Evolutionary conservation across 1,140 invertebrate genomes (phyloP), one percentile per base, ranked within the genome.

Genomic region (Bombus vancouverensis): DNA sequence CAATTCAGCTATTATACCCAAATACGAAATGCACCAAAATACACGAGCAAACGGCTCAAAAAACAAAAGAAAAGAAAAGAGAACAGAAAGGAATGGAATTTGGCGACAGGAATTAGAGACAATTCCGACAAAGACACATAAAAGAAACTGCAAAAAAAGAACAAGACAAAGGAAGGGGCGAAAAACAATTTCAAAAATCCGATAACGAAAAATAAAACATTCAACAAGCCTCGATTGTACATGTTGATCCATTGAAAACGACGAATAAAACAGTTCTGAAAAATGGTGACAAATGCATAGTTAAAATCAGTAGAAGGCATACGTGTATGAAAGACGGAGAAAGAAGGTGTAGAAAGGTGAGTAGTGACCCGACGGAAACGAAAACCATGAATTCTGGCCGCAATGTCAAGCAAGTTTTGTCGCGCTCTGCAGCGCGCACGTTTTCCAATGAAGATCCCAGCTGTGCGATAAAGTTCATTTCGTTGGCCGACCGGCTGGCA

Each of bases 381-480:
- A 72, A 34, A 65, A 73, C 59, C 83, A 75, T 62, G 84, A 73
- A 86, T 86, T 68, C 42, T 77, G 42, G 73, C 82, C 42, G 72
- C 79, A 62, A 57, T 62, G 77, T 86, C 83, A 83, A 79, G 47
- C 15, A 78, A 76, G 65, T 79, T 87, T 85, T 79, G 85, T 87
- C 78, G 78, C 80, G 70, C 59, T 37, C 44, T 65, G 32, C n/a
- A 39, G 39, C 34, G 76, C 62, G 62, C 87, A 78, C 88, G 81
- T 89, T 90, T 83, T 59, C 89, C 89, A 86, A 90, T 90, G 89
- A 89, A 90, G 89, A 90, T 90, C 88, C 89, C 88, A 90, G 89
- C 88, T 90, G 89, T 66, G 89, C 70, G 89, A 90, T 90, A 90
- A 90, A 90, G 88, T 90, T 90, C 89, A 90, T 90, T 88, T 88